These are phyloP conservation scores for Leptinotarsa haldemani DNA, from an alignment of 2,888 invertebrate species.

Conservation along the genomic window DNA sequence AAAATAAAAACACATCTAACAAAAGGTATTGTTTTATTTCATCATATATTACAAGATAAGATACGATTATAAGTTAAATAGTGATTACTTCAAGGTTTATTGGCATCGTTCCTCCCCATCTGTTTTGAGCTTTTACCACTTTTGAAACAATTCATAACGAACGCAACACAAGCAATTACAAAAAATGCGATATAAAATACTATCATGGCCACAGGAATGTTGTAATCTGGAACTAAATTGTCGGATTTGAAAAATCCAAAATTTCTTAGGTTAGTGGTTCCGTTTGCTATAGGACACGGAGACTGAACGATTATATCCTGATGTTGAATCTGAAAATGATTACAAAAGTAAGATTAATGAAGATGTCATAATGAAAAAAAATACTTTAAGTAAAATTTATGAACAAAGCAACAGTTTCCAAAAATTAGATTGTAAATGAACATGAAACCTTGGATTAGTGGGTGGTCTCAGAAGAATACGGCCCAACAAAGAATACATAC, in stretches of 20 bases:
- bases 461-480: too few species aligned
- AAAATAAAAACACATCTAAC: not conserved
- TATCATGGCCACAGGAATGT: conserved; percentile 72
- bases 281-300: conserved; percentile 84
- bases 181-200: conserved; percentile 74
- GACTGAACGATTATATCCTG: conserved; percentile 89
- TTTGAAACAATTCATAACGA: conserved; percentile 64
- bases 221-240: conserved; percentile 69
- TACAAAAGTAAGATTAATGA: not conserved
- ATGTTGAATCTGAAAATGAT: conserved; percentile 75
- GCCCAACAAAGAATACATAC: too few species aligned
- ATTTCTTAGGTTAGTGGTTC: conserved; percentile 75
- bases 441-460: too few species aligned
- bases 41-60: not conserved
- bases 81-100: conserved; percentile 67
- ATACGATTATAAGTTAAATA: not conserved
- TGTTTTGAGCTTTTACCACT: conserved; percentile 61
- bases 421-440: too few species aligned
- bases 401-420: too few species aligned
- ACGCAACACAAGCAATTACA: conserved; percentile 71
- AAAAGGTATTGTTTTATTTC: not conserved
- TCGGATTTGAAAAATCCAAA: conserved; percentile 67
- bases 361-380: too few species aligned
- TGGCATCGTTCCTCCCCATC: conserved; percentile 70
- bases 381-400: too few species aligned